phyloP scores from a whole-genome alignment of 1,140 invertebrate genomes.

The Drosophila ironensis region DNA sequence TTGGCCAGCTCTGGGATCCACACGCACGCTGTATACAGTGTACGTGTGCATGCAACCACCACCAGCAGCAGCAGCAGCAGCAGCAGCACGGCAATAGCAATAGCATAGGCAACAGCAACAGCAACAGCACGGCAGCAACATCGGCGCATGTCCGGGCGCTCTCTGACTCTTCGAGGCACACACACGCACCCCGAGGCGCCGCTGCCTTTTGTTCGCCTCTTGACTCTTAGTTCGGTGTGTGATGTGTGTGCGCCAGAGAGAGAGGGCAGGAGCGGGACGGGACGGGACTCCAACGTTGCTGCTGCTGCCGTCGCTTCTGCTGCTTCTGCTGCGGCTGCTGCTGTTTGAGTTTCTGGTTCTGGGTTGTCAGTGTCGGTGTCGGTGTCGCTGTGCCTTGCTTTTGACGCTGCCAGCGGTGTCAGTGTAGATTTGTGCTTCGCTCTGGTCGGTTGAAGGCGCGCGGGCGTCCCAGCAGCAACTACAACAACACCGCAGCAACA shows the following conservation, averaged over 20 bases:
- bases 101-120: slow-evolving; percentile 8
- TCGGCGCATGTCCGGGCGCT: slow-evolving; percentile 37
- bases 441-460: slow-evolving; percentile 72
- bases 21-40: slow-evolving; percentile 48
- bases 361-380: slow-evolving; percentile 13
- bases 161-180: slow-evolving; percentile 27
- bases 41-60: slow-evolving; percentile 63
- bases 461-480: slow-evolving; percentile 44
- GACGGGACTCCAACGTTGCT: slow-evolving; percentile 43
- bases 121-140: slow-evolving; percentile 3
- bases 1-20: slow-evolving; percentile 9
- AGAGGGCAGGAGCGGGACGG: slow-evolving; percentile 39
- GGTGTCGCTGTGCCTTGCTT: slow-evolving; percentile 39
- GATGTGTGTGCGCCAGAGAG: slow-evolving; percentile 40
- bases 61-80: slow-evolving; percentile 22
- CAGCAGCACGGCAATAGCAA: slow-evolving; percentile 1
- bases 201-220: slow-evolving; percentile 64
- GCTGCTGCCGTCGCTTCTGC: slow-evolving; percentile 17
- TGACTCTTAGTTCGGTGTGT: slow-evolving; percentile 36
- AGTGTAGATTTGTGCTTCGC: slow-evolving; percentile 81
- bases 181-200: slow-evolving; percentile 25
- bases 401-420: slow-evolving; percentile 53
- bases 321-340: slow-evolving; percentile 26
- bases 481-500: slow-evolving; percentile 9
- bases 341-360: slow-evolving; percentile 12